Conservation (phyloP, 1,140 invertebrate species). For the Drosophila nigromelanica region DNA sequence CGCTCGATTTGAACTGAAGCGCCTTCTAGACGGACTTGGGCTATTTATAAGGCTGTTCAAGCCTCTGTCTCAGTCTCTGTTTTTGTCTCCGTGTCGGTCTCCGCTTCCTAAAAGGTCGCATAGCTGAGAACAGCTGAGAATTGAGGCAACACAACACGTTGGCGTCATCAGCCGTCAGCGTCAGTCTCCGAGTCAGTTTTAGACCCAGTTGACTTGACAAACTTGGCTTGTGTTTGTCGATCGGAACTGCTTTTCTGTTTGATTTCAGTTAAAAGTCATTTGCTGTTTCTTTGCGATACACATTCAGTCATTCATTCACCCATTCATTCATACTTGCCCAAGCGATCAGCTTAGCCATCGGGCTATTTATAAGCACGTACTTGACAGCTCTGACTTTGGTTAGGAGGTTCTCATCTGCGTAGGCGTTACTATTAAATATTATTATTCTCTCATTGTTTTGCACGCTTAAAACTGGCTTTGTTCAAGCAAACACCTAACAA, state of each 20-base stretch:
- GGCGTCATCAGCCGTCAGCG: constrained; percentile 50
- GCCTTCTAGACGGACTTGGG: constrained; percentile 58
- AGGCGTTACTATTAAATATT: constrained; percentile 37
- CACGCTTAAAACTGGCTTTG: constrained; percentile 11
- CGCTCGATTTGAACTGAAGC: constrained; percentile 68
- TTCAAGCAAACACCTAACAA: neutral
- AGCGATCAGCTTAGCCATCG: constrained; percentile 25
- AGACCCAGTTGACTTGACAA: constrained; percentile 61
- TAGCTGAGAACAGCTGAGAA: constrained; percentile 45
- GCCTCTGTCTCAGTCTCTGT: neutral
- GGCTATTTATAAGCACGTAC: constrained; percentile 58
- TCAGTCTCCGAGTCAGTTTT: constrained; percentile 9
- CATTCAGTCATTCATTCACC: constrained; percentile 44
- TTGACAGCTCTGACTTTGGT: constrained; percentile 52
- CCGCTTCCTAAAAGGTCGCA: constrained; percentile 40
- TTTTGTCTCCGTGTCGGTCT: no score
- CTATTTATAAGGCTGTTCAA: constrained; percentile 67
- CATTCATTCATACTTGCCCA: constrained; percentile 32
- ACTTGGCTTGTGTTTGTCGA: constrained; percentile 57
- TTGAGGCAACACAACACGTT: constrained; percentile 35
- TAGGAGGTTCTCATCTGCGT: constrained; percentile 48
- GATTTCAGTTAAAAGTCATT: constrained; percentile 64
- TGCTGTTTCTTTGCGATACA: constrained; percentile 56
- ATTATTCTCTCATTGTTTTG: constrained; percentile 15
- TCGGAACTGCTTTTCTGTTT: constrained; percentile 69